phyloP scores from a whole-genome alignment of 1,140 invertebrate species.

The Physella acuta region DNA sequence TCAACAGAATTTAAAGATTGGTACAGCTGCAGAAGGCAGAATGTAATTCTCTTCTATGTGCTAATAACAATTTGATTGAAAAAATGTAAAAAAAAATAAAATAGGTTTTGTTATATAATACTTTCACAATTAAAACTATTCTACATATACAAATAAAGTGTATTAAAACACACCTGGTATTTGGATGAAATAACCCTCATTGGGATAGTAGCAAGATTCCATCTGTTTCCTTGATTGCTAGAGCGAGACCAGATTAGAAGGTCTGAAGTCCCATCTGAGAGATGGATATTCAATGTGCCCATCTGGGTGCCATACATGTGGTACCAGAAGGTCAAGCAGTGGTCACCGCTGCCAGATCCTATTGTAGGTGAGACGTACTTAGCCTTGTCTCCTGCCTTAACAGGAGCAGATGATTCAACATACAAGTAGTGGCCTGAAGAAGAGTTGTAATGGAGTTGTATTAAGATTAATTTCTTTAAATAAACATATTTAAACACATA shows the following conservation, averaged over 20 bases:
- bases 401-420: conserved; percentile 32
- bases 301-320: conserved; percentile 36
- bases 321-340: conserved; percentile 41
- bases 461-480: too few relatives aligned
- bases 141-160: too few relatives aligned
- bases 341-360: conserved; percentile 55
- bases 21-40: too few relatives aligned
- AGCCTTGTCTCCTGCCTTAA: conserved; percentile 33
- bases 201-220: conserved; percentile 6
- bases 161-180: too few relatives aligned
- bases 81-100: too few relatives aligned
- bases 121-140: too few relatives aligned
- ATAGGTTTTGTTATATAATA: too few relatives aligned
- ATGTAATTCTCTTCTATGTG: too few relatives aligned
- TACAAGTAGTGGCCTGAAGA: conserved; percentile 27
- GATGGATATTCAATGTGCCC: conserved; percentile 28
- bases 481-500: too few relatives aligned
- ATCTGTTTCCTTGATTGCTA: neutral
- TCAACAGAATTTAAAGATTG: too few relatives aligned
- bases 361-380: conserved; percentile 22
- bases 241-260: neutral
- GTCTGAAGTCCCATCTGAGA: neutral
- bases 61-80: too few relatives aligned
- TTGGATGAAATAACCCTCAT: neutral
- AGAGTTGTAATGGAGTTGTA: too few relatives aligned